Evolutionary conservation across 1,140 invertebrate species (phyloP), one percentile per base, ranked within the genome.

Genomic region (Meteorus sp.): DNA sequence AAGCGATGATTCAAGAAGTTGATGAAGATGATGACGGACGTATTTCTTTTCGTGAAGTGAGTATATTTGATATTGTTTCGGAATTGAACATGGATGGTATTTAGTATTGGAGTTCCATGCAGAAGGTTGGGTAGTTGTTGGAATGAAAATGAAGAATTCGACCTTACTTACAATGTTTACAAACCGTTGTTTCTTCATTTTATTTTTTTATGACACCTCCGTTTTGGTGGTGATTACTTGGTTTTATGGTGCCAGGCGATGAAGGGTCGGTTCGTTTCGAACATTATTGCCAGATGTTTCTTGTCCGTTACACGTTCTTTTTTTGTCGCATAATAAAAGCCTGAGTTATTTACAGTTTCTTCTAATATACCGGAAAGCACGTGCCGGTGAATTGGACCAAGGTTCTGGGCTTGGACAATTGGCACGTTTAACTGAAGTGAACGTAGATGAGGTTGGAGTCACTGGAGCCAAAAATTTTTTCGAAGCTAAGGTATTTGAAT

Each of bases 1-100:
- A 97, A 73, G 87, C 87, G 29, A 98, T 98, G 95, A 97, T 98
- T 65, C 85, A 90, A 57, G 92, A 94, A 80, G 91, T 97, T 11
- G 94, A 97, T 72, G 94, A 95, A 77, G 94, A 97, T 71, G 78
- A 86, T 17, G 94, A 97, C 73, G 86, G 87, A 27, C 91, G 89
- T 71, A 92, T 97, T 59, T 94, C 90, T 64, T 97, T 97, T 76
- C 86, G 93, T 76, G 94, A 97, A 80, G 88, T 89, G 58, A 62
- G 71, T 65, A 15, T 22, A 11, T 19, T 29, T 37, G 13, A n/a
- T n/a, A n/a, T n/a, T n/a, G n/a, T n/a, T n/a, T n/a, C n/a, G n/a
- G n/a, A n/a, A n/a, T n/a, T n/a, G n/a, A n/a, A n/a, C n/a, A n/a
- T n/a, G n/a, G n/a, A n/a, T n/a, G n/a, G n/a, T n/a, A n/a, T n/a